These are phyloP conservation scores for Taenioides sp. DNA, from an alignment of 2,797 vertebrate genomes.

Conservation along the genomic window DNA sequence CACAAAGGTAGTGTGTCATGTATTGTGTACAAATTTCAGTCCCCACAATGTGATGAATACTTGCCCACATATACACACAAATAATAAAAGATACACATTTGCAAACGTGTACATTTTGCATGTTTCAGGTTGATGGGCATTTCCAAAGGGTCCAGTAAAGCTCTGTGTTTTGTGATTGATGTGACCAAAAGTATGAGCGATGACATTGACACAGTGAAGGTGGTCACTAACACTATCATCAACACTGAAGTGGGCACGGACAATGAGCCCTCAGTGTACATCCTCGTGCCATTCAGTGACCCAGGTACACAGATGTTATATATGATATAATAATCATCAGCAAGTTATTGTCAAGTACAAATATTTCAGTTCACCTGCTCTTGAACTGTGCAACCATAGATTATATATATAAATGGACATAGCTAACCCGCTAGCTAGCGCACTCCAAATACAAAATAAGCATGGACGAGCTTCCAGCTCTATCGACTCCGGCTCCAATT, in stretches of 20 bases:
- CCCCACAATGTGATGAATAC: too few relatives aligned
- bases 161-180: conserved; percentile 67
- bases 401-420: too few relatives aligned
- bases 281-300: conserved; percentile 62
- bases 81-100: neutral
- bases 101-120: neutral
- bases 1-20: too few relatives aligned
- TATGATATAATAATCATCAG: too few relatives aligned
- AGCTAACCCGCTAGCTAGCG: too few relatives aligned
- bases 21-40: too few relatives aligned
- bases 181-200: conserved; percentile 59
- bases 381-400: too few relatives aligned
- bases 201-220: conserved; percentile 46
- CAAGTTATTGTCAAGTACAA: too few relatives aligned
- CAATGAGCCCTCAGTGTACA: conserved; percentile 48
- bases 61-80: neutral
- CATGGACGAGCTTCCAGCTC: too few relatives aligned
- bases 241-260: conserved; percentile 40
- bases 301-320: conserved; percentile 38
- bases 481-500: too few relatives aligned
- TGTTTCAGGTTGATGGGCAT: conserved; percentile 64
- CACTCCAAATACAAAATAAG: too few relatives aligned
- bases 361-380: too few relatives aligned
- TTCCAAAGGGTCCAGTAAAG: conserved; percentile 48
- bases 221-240: conserved; percentile 44